Percentiles rank a stretch among this genome's conserved stretches.
Evolutionary conservation across 1,140 invertebrate genomes (phyloP).

Genomic region (Drosophila subpulchrella): DNA sequence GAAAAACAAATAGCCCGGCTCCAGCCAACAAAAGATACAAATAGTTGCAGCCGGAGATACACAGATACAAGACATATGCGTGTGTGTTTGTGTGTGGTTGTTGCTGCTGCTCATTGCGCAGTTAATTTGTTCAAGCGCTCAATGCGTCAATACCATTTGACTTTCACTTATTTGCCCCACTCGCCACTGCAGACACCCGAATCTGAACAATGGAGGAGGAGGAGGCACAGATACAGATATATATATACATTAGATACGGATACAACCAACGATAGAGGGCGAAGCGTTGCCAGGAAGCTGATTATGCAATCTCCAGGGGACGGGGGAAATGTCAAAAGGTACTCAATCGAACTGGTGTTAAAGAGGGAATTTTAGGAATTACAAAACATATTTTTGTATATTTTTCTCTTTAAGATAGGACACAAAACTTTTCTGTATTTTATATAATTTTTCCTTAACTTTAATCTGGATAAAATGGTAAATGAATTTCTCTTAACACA

Average conservation of each 20-base stretch:
- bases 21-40: conserved; percentile 44
- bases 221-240: conserved; percentile 24
- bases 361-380: too few relatives aligned
- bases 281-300: conserved; percentile 9
- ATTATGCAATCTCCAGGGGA: conserved; percentile 22
- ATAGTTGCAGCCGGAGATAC: conserved; percentile 42
- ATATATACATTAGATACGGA: conserved; percentile 8
- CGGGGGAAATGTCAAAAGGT: not conserved
- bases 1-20: conserved; percentile 39
- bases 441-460: too few relatives aligned
- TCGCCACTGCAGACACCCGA: conserved; percentile 46
- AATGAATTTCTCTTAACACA: too few relatives aligned
- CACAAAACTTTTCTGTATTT: too few relatives aligned
- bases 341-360: not conserved
- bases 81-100: conserved; percentile 20
- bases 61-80: conserved; percentile 18
- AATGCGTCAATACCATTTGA: conserved; percentile 81
- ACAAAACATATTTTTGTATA: too few relatives aligned
- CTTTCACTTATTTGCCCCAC: conserved; percentile 74
- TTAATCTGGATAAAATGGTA: too few relatives aligned
- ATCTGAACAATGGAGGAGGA: conserved; percentile 42
- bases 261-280: conserved; percentile 5
- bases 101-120: conserved; percentile 68
- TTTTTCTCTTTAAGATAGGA: too few relatives aligned
- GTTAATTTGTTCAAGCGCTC: conserved; percentile 80